Evolutionary conservation across 2,797 vertebrate species (phyloP), one percentile per base, ranked within the genome.

Genomic region (Limosa lapponica): DNA sequence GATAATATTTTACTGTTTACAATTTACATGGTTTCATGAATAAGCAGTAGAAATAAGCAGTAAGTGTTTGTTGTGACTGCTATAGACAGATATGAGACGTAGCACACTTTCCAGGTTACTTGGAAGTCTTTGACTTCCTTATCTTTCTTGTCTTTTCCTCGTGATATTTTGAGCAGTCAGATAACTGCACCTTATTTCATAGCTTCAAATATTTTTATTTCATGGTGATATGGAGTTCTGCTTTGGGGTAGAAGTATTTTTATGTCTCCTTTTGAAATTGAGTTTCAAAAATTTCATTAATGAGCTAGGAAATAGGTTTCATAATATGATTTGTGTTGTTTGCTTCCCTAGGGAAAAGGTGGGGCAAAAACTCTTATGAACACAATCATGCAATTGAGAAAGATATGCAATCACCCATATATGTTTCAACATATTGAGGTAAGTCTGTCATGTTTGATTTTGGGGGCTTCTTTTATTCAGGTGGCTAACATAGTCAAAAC

Each of bases 341-440:
- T 70, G 77, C 69, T 48, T 55, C 41, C 51, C 28, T 92, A 99
- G 99, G 99, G 99, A 46, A 99, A 99, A 98, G 99, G 99, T 83
- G 99, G 99, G 3, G 98, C 99, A 8, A 99, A 99, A 98, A 99
- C 99, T 16, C 96, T 99, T n/a, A 99, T 99, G 99, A 99, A 99
- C 97, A 99, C 99, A 84, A 99, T 99, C 96, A 99, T 99, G 99
- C 99, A 99, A 96, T 96, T 99, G 96, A 99, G 99, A 96, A 99
- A 99, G 97, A 99, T 99, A 96, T 99, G 99, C 95, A 99, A 99
- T 96, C 99, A 99, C 73, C 99, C 99, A 0, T 99, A 99, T 80
- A 99, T 99, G 99, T 99, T 99, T 96, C 99, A 98, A 93, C 99
- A 99, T 96, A 99, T 99, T 39, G 98, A 98, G 97, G 98, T 98